phyloP scores from a whole-genome alignment of 2,797 vertebrate genomes.

The Diceros bicornis region DNA sequence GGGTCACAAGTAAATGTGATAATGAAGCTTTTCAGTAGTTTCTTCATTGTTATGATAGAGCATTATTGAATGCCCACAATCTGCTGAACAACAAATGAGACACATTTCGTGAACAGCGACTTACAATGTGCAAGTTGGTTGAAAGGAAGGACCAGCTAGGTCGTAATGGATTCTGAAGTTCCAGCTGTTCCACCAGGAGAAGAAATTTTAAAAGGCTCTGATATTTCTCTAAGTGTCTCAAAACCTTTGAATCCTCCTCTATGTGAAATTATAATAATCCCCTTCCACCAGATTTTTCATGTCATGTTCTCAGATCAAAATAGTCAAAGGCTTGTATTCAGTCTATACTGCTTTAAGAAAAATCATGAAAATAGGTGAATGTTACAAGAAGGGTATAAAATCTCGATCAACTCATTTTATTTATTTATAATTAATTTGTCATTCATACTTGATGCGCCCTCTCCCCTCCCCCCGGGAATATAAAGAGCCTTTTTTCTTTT shows the following conservation, averaged over 20 bases:
- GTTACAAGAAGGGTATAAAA: background rate
- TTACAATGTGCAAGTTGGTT: conserved; percentile 46
- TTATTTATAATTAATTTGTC: conserved; percentile 38
- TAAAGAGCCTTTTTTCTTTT: background rate
- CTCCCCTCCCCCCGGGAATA: background rate
- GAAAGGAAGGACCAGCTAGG: background rate
- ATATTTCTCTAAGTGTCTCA: conserved; percentile 60
- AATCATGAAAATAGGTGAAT: background rate
- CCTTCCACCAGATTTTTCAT: conserved; percentile 5
- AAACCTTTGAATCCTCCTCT: conserved; percentile 58
- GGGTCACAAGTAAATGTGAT: conserved; percentile 13
- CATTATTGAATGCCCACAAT: background rate
- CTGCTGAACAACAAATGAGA: conserved; percentile 51
- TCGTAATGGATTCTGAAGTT: conserved; percentile 9
- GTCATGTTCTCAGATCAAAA: background rate
- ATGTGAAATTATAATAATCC: conserved; percentile 51
- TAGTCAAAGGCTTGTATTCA: background rate
- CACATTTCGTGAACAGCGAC: conserved; percentile 32
- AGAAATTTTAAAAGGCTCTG: conserved; percentile 63
- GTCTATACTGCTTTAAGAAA: background rate
- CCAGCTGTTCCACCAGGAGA: conserved; percentile 47
- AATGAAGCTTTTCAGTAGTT: conserved; percentile 3
- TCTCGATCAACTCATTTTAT: background rate
- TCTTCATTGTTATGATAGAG: background rate
- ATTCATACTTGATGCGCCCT: background rate